Evolutionary conservation across 2,797 vertebrate species (phyloP).

Genomic region (Thaleichthys pacificus): DNA sequence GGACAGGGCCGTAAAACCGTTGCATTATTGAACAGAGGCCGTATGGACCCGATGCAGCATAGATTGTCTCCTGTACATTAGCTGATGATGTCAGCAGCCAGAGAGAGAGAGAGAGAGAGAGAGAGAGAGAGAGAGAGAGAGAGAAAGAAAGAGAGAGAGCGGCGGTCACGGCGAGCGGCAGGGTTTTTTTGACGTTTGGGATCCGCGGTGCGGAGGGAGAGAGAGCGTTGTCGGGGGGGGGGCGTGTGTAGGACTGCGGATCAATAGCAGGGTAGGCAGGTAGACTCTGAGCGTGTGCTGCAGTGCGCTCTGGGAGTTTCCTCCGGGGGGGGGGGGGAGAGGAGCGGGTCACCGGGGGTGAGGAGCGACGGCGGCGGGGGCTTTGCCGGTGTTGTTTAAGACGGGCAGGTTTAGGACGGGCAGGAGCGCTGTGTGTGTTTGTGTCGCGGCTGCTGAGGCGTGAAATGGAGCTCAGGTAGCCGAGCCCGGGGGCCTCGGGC

Average conservation of each 20-base stretch:
- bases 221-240: constrained; percentile 33
- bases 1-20: constrained; percentile 31
- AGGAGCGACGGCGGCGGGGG: constrained; percentile 29
- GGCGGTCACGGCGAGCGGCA: constrained; percentile 30
- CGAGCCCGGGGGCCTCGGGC: constrained; percentile 63
- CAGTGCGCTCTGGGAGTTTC: constrained; percentile 72
- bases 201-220: constrained; percentile 38
- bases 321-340: constrained; percentile 54
- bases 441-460: constrained; percentile 75
- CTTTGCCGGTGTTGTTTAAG: constrained; percentile 68
- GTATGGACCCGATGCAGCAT: constrained; percentile 20
- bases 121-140: constrained; percentile 6
- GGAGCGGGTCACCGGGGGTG: constrained; percentile 61
- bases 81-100: constrained; percentile 48
- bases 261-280: constrained; percentile 62
- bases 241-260: constrained; percentile 45
- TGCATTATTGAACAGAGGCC: constrained; percentile 37
- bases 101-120: constrained; percentile 1
- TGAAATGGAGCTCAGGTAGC: constrained; percentile 82
- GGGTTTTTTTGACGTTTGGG: constrained; percentile 55
- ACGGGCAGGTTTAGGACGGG: constrained; percentile 46
- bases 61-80: constrained; percentile 25
- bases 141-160: background rate
- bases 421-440: constrained; percentile 66
- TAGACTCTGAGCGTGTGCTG: constrained; percentile 54